Percentiles rank a stretch among this genome's conserved stretches.
phyloP scores from a whole-genome alignment of 2,113 vertebrate species.

The Lepus timidus region DNA sequence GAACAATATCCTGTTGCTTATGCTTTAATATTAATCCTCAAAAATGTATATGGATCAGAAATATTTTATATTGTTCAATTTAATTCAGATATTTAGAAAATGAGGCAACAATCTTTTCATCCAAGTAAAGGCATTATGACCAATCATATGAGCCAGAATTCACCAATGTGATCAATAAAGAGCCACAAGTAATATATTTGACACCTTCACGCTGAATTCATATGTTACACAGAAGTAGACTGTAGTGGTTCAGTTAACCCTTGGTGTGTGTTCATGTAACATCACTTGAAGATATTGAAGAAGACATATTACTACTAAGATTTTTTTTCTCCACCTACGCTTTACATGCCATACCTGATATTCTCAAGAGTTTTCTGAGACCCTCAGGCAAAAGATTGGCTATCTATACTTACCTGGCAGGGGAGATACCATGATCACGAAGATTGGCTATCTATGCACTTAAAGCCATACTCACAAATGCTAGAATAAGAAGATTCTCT shows the following conservation, averaged over 20 bases:
- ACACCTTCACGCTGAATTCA: slow-evolving; percentile 32
- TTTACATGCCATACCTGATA: not conserved
- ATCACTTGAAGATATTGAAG: slow-evolving; percentile 42
- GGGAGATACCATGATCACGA: too few relatives aligned
- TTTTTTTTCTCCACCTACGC: slow-evolving; percentile 45
- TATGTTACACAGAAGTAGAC: not conserved
- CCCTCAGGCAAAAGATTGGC: not conserved
- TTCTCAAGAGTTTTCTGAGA: slow-evolving; percentile 20
- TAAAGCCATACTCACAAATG: not conserved
- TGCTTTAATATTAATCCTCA: slow-evolving; percentile 21
- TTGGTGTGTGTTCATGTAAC: not conserved
- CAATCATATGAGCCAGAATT: slow-evolving; percentile 25
- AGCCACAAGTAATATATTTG: slow-evolving; percentile 32
- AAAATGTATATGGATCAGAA: not conserved
- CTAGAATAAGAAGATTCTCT: slow-evolving; percentile 26
- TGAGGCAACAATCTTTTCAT: slow-evolving; percentile 40
- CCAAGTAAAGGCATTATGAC: slow-evolving; percentile 26
- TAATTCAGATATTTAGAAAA: slow-evolving; percentile 64
- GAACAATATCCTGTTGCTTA: slow-evolving; percentile 31
- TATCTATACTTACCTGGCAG: not conserved
- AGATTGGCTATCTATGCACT: not conserved
- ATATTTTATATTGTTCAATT: slow-evolving; percentile 39
- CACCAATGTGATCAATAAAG: slow-evolving; percentile 19
- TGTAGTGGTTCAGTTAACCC: not conserved
- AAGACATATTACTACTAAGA: slow-evolving; percentile 7